Base-by-base conservation (phyloP, 2,113 vertebrate genomes). In the Serinus canaria region DNA sequence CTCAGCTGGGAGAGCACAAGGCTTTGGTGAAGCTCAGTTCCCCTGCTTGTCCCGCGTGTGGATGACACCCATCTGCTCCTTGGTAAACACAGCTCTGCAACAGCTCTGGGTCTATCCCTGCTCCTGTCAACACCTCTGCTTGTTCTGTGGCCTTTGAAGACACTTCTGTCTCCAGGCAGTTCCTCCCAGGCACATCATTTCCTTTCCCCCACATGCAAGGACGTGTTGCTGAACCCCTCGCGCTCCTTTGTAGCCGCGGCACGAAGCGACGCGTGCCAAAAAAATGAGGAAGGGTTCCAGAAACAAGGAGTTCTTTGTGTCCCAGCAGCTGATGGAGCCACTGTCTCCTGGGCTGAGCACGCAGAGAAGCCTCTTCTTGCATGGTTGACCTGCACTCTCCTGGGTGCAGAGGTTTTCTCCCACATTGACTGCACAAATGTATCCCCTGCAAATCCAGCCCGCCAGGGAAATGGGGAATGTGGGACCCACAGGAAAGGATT, bases 41-140 rank as follows among this genome's bases (percentile, higher is more conserved):
- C 41, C 30, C 75, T 28, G 52, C 60, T 50, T 14, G 35, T 83
- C 84, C 75, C 28, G 1, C 11, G 52, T 3, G 37, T 11, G 64
- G 76, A 78, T 2, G 12, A 83, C 79, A 68, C 44, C 49, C 79
- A 44, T 81, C 68, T 95, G 85, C 92, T 96, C 64, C 37, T 90
- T 4, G 27, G 76, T 21, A 94, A 95, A 92, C 73, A 90, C 10
- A 81, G 72, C 75, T 79, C 80, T 56, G 73, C 81, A 89, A 55
- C 52, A 63, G 56, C 72, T 47, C 85, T 55, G 76, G 60, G 52
- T 83, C 68, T 72, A 3, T 46, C 87, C 64, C 56, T 31, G 88
- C 56, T 72, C 64, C 83, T 95, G 90, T 95, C 94, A 96, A 22
- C 94, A 79, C 88, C 92, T 94, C 85, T 72, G 83, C 72, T 77